Conservation (phyloP, 2,113 vertebrate genomes). For the Macquaria ambigua region DNA sequence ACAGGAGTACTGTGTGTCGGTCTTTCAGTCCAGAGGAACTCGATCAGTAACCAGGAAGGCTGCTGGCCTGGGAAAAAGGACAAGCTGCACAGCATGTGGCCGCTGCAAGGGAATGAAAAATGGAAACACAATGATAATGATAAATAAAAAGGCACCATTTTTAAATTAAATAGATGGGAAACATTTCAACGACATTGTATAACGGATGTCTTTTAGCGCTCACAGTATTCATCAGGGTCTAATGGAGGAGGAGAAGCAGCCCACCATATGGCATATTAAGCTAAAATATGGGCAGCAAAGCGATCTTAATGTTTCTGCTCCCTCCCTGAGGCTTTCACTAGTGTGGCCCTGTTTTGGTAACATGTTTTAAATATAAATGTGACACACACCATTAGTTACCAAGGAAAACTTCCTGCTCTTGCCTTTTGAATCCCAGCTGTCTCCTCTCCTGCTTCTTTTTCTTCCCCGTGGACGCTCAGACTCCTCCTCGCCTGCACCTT, state of each 20-base stretch:
- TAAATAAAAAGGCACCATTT: constrained; percentile 3
- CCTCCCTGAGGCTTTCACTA: constrained; percentile 11
- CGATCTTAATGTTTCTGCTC: constrained; percentile 25
- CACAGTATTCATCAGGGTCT: constrained; percentile 26
- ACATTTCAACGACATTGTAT: neutral
- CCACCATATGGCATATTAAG: constrained; percentile 46
- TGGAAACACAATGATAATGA: neutral
- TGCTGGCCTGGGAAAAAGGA: neutral
- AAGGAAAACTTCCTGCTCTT: neutral
- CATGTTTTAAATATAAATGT: constrained; percentile 42
- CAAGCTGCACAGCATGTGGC: neutral
- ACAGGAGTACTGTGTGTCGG: neutral
- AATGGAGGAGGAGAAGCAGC: constrained; percentile 41
- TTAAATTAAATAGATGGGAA: neutral
- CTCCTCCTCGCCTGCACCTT: neutral
- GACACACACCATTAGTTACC: constrained; percentile 44
- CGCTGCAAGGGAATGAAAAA: neutral
- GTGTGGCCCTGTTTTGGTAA: constrained; percentile 37
- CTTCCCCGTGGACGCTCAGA: neutral
- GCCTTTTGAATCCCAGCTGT: neutral
- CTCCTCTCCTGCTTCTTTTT: neutral
- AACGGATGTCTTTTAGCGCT: constrained; percentile 8
- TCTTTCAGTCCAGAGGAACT: neutral
- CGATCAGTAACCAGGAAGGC: neutral
- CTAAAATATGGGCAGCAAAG: constrained; percentile 51